Conservation (phyloP, 1,140 invertebrate genomes). For the Saxidomus purpurata region DNA sequence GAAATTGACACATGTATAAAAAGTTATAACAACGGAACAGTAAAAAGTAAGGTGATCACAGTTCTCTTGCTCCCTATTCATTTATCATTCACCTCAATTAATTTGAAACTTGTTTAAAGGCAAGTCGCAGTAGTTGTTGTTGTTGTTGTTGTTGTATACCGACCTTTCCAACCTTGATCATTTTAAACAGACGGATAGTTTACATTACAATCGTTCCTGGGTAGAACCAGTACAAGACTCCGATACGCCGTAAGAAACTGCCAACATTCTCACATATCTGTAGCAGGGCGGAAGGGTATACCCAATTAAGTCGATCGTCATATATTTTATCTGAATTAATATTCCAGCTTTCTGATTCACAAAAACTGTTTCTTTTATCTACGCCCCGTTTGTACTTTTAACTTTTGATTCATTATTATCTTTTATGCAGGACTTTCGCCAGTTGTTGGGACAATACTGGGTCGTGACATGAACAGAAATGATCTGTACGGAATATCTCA, state of each 20-base stretch:
- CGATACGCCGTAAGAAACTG: too few relatives aligned
- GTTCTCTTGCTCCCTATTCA: not conserved
- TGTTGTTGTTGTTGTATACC: too few relatives aligned
- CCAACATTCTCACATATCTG: too few relatives aligned
- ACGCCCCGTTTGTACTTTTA: not conserved
- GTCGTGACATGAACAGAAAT: not conserved
- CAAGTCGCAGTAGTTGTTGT: too few relatives aligned
- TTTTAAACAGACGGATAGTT: too few relatives aligned
- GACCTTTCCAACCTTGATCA: too few relatives aligned
- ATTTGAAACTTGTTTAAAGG: too few relatives aligned
- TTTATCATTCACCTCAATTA: not conserved
- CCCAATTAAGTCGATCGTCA: too few relatives aligned
- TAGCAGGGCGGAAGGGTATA: too few relatives aligned
- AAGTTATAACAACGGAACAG: not conserved
- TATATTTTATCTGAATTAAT: too few relatives aligned
- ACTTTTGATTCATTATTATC: not conserved
- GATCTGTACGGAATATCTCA: constrained; percentile 14
- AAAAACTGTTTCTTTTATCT: not conserved
- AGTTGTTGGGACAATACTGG: not conserved
- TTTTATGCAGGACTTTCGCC: not conserved
- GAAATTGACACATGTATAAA: not conserved
- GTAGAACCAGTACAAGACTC: too few relatives aligned
- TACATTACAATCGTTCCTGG: too few relatives aligned
- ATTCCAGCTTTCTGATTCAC: not conserved
- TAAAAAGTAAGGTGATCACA: not conserved